Evolutionary conservation across 2,888 invertebrate species (phyloP).

Genomic region (Torymus texanus): DNA sequence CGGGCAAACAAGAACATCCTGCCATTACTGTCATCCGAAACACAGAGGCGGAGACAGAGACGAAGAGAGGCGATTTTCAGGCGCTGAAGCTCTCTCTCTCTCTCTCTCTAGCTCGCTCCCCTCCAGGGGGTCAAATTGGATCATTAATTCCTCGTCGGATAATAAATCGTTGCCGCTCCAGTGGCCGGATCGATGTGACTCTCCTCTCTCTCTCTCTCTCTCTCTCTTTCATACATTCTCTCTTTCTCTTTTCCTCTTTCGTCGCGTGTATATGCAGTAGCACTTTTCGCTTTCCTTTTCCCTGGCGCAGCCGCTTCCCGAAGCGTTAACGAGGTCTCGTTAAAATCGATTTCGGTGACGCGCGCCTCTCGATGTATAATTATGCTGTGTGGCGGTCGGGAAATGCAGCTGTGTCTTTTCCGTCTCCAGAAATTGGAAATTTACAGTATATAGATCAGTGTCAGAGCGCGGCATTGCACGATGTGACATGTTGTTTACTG

Average conservation of each 20-base stretch:
- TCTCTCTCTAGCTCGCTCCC: constrained; percentile 16
- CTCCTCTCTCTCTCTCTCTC: neutral
- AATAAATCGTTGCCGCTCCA: constrained; percentile 54
- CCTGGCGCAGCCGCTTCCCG: neutral
- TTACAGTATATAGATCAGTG: too few relatives aligned
- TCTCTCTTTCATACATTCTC: too few relatives aligned
- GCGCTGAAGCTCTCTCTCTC: constrained; percentile 1
- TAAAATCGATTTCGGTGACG: constrained; percentile 29
- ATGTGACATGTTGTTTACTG: too few relatives aligned
- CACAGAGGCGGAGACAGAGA: constrained; percentile 21
- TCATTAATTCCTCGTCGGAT: constrained; percentile 57
- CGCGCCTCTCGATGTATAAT: constrained; percentile 12
- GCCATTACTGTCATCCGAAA: constrained; percentile 58
- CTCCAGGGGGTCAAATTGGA: constrained; percentile 51
- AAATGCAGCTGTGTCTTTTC: too few relatives aligned
- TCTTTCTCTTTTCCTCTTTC: neutral
- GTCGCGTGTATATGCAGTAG: neutral
- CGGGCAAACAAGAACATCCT: constrained; percentile 60
- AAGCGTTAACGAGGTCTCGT: constrained; percentile 28
- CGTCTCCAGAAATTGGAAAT: too few relatives aligned
- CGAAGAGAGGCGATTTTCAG: constrained; percentile 25
- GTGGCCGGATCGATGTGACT: constrained; percentile 39
- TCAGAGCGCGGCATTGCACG: too few relatives aligned
- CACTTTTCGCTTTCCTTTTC: neutral
- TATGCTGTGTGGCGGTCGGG: neutral